Base-by-base conservation (phyloP, 2,113 vertebrate species). In the Redunca redunca region DNA sequence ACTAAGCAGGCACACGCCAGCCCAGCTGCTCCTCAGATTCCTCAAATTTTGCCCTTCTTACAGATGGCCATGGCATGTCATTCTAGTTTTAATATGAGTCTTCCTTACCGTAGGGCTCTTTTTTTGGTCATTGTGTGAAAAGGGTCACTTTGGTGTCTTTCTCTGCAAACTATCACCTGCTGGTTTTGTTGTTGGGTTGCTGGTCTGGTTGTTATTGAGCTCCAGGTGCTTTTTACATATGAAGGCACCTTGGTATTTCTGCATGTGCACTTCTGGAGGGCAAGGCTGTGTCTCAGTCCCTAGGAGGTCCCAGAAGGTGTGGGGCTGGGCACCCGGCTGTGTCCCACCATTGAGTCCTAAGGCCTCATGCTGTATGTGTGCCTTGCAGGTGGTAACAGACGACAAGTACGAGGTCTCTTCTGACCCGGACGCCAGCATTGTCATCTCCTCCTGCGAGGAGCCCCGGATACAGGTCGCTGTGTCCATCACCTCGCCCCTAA, bases 381-480 rank as follows among this genome's bases (percentile, higher is more conserved):
- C 71, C n/a, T 87, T 16, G 19, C 98, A 99, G 99, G 99, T 98
- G 94, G 99, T 99, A 99, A 99, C 99, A 74, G 99, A 99, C 93
- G 99, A 99, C 98, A 98, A 99, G 98, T 99, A 99, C 90, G 98
- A 99, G 98, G 99, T 99, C 96, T 99, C 99, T 98, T 99, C 99
- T 88, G 98, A 99, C 95, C 98, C 98, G 1, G 99, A 99, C 87
- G 99, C 99, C 94, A 99, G 98, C 98, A 98, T 99, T 96, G 89
- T 99, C 97, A 99, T 99, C 98, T 98, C 99, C 96, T 99, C 99
- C 93, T 99, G 99, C 96, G 99, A 99, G 98, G 99, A 99, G 98
- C 99, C 99, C 97, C 98, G 99, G 99, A 99, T 99, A 98, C 99
- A 99, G 98, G 99, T 99, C 98, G 99, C 98, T 28, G 97, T 99